Conservation (phyloP, 2,888 invertebrate species). For the Anthrax anthrax region DNA sequence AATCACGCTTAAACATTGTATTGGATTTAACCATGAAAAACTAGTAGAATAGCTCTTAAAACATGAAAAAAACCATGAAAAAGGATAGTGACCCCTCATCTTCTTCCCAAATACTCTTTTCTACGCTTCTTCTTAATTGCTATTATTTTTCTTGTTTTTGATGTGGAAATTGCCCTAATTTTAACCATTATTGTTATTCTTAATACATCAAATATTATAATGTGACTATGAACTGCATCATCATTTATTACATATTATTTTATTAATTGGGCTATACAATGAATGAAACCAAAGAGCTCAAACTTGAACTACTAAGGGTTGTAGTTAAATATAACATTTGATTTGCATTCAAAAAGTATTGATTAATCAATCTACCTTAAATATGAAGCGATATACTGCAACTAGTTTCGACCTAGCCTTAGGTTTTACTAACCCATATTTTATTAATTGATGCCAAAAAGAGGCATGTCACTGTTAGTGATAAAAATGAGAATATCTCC, state of each 20-base stretch:
- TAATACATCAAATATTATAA: constrained; percentile 22
- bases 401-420: constrained; percentile 41
- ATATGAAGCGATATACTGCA: constrained; percentile 36
- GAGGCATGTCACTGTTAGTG: constrained; percentile 53
- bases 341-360: constrained; percentile 37
- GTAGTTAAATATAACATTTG: constrained; percentile 37
- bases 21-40: too few relatives aligned
- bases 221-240: constrained; percentile 20
- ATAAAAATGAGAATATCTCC: constrained; percentile 41
- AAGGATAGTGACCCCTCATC: constrained; percentile 40
- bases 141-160: constrained; percentile 58
- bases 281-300: constrained; percentile 47
- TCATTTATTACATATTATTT: constrained; percentile 39
- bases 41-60: too few relatives aligned
- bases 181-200: constrained; percentile 40
- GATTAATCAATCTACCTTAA: constrained; percentile 28
- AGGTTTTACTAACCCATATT: constrained; percentile 34
- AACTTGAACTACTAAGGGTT: constrained; percentile 37
- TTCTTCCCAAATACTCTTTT: constrained; percentile 39
- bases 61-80: too few relatives aligned
- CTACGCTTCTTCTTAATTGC: constrained; percentile 51
- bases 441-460: constrained; percentile 34
- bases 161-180: constrained; percentile 53
- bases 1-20: too few relatives aligned
- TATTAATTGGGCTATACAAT: constrained; percentile 39